Conservation (phyloP, 2,113 vertebrate species). For the Prochilodus magdalenae region DNA sequence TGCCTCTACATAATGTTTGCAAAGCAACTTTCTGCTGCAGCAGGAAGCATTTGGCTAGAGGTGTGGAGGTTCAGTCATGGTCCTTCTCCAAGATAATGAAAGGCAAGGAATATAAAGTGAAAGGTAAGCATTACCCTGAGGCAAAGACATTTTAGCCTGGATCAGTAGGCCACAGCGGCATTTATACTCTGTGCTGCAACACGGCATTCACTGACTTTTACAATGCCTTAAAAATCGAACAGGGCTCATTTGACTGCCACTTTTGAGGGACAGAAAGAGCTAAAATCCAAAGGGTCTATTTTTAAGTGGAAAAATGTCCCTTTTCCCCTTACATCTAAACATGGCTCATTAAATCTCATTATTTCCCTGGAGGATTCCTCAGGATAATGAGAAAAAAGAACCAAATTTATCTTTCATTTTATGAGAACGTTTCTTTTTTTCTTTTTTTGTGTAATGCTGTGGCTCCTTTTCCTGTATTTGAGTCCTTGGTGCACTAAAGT, state of each 20-base stretch:
- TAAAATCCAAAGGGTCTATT: conserved; percentile 41
- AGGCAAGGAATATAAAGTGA: conserved; percentile 24
- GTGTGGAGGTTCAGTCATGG: background rate
- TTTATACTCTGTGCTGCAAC: background rate
- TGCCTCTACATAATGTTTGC: background rate
- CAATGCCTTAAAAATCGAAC: conserved; percentile 16
- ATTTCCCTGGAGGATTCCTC: conserved; percentile 47
- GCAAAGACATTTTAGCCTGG: conserved; percentile 7
- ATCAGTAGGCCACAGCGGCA: conserved; percentile 16
- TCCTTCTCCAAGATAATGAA: background rate
- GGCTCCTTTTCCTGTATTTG: conserved; percentile 22
- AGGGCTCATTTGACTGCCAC: conserved; percentile 13
- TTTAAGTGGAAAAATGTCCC: conserved; percentile 38
- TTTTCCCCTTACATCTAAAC: conserved; percentile 39
- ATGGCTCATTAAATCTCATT: conserved; percentile 56
- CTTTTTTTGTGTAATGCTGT: conserved; percentile 22
- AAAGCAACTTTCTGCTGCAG: background rate
- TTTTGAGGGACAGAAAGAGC: conserved; percentile 19
- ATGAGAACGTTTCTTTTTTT: conserved; percentile 39
- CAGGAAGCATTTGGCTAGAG: background rate
- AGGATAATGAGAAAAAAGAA: conserved; percentile 47
- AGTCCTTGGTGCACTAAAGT: conserved; percentile 17
- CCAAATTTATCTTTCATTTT: conserved; percentile 50
- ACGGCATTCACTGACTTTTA: background rate
- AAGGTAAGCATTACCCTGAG: conserved; percentile 3